A percentile compares a stretch with the other conserved stretches of the same genome.
These are phyloP conservation scores for Delphinapterus leucas DNA, from an alignment of 2,113 vertebrate species.

Conservation along the genomic window DNA sequence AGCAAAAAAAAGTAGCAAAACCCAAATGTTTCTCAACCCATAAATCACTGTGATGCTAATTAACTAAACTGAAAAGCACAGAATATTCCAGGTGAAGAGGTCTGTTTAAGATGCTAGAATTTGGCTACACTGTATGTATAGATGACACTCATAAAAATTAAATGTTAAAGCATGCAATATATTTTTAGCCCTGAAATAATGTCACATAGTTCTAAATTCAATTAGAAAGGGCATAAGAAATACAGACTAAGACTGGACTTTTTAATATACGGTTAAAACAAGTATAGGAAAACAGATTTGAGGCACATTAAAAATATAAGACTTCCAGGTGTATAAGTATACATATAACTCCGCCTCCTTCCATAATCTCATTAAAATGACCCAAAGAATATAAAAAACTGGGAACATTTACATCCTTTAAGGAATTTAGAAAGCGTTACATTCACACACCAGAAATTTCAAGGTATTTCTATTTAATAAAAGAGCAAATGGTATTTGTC, in stretches of 20 bases:
- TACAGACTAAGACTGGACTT: not conserved
- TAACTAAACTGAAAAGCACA: constrained; percentile 45
- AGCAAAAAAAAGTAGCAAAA: constrained; percentile 38
- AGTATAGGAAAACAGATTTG: not conserved
- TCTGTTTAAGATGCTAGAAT: constrained; percentile 34
- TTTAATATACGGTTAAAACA: constrained; percentile 27
- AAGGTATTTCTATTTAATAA: constrained; percentile 2
- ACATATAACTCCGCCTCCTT: not conserved
- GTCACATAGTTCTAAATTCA: constrained; percentile 14
- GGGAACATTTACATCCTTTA: not conserved
- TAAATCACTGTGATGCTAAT: constrained; percentile 57
- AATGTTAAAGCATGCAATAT: not conserved
- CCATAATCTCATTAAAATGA: not conserved
- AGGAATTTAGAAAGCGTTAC: not conserved
- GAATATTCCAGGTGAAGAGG: constrained; percentile 42
- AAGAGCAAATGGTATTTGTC: not conserved
- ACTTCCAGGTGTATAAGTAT: not conserved
- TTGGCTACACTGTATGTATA: not conserved
- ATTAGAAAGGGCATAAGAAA: constrained; percentile 48
- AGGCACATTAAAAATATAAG: not conserved
- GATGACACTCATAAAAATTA: constrained; percentile 33
- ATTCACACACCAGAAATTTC: not conserved
- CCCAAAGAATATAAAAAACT: not conserved
- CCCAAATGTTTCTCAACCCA: constrained; percentile 63
- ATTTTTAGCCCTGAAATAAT: not conserved